Percentiles rank a stretch among this genome's conserved stretches.
These are phyloP conservation scores for Eira barbara DNA, from an alignment of 2,113 vertebrate species.

Conservation along the genomic window DNA sequence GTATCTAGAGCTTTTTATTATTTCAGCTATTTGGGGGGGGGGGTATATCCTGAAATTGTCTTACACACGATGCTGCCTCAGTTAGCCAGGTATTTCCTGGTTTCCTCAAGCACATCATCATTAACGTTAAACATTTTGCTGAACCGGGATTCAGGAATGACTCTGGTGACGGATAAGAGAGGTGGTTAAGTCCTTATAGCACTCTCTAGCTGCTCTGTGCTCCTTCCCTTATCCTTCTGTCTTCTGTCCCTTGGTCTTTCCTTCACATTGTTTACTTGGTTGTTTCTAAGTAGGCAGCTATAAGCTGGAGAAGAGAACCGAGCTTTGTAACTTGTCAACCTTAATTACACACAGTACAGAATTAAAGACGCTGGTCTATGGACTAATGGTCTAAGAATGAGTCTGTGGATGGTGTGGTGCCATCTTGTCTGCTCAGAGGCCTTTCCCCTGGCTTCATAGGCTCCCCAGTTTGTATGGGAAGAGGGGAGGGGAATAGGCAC, in stretches of 20 bases:
- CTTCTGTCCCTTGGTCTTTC: not conserved
- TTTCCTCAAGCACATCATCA: not conserved
- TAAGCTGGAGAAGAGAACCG: not conserved
- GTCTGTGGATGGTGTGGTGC: fast-evolving
- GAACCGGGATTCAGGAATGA: not conserved
- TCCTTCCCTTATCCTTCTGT: not conserved
- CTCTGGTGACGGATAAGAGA: not conserved
- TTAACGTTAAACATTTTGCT: not conserved
- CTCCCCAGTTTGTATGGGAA: not conserved
- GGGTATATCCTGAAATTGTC: not conserved
- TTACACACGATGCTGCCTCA: not conserved
- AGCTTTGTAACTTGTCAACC: not conserved
- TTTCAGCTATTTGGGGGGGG: not conserved
- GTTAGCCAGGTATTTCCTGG: not conserved
- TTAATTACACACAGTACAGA: not conserved
- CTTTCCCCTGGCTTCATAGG: not conserved
- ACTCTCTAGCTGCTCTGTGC: not conserved
- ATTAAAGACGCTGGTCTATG: not conserved
- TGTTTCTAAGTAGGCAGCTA: not conserved
- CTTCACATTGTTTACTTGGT: not conserved
- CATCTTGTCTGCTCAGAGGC: not conserved
- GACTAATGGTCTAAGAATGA: not conserved
- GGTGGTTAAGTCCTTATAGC: not conserved
- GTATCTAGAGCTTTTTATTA: not conserved
- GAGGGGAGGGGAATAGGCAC: not conserved